Conservation (phyloP, 1,140 invertebrate genomes). For the Tribolium madens region DNA sequence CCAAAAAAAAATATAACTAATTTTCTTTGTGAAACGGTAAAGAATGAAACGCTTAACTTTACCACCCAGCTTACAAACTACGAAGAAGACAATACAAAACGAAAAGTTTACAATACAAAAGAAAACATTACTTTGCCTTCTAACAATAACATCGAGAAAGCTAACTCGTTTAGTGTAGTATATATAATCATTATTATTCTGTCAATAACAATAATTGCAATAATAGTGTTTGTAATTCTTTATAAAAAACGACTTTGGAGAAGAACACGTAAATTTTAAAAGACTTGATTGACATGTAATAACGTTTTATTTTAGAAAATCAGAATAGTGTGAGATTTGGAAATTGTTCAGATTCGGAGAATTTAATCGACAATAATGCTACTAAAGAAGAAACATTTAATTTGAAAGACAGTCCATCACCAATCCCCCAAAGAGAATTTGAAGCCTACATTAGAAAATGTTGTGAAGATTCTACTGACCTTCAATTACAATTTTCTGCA, state of each 20-base stretch:
- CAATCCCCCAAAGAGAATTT: background rate
- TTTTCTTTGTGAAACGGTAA: background rate
- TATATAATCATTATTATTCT: no score
- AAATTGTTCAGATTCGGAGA: background rate
- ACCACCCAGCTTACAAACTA: background rate
- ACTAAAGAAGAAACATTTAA: no score
- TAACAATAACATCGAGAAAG: no score
- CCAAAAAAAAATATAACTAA: background rate
- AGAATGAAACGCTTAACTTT: background rate
- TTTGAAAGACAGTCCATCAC: background rate
- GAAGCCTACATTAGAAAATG: background rate
- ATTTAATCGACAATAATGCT: background rate
- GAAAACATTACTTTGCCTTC: no score
- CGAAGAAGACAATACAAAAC: no score
- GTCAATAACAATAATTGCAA: no score
- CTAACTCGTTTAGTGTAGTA: no score
- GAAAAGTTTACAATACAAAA: no score
- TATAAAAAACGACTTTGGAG: no score
- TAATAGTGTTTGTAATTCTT: no score
- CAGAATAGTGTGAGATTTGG: background rate
- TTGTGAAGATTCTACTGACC: background rate
- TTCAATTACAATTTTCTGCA: background rate
- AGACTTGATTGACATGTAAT: no score
- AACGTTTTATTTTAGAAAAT: background rate
- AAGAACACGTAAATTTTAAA: no score